A percentile compares a stretch with the other conserved stretches of the same genome.
phyloP scores from a whole-genome alignment of 92 coral and sea anemone species.

The Meandrina meandrites region DNA sequence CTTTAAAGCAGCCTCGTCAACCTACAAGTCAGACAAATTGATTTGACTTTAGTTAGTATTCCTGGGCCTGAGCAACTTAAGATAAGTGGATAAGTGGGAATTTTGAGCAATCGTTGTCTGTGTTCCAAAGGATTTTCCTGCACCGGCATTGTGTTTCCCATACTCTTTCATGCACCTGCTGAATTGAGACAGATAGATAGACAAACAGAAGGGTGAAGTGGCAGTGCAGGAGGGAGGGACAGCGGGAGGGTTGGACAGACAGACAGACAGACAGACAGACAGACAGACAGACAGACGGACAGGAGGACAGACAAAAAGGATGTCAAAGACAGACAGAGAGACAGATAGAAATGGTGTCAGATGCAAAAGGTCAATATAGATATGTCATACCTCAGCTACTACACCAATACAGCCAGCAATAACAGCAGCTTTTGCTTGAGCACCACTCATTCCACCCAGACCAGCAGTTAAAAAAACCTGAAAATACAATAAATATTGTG shows the following conservation, averaged over 20 bases:
- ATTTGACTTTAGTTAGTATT: neutral
- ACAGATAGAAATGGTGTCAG: neutral
- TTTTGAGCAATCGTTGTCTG: too few relatives aligned
- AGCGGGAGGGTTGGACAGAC: neutral
- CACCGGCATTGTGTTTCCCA: too few relatives aligned
- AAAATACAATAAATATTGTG: neutral
- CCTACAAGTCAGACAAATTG: slow-evolving; percentile 35
- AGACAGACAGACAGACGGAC: neutral
- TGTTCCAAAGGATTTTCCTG: too few relatives aligned
- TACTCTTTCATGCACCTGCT: too few relatives aligned
- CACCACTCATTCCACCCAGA: slow-evolving; percentile 99
- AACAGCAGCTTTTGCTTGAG: slow-evolving; percentile 97
- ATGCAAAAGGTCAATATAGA: neutral
- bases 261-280: neutral
- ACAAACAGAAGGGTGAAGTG: too few relatives aligned
- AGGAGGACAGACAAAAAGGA: neutral
- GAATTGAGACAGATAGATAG: too few relatives aligned
- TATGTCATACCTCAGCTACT: slow-evolving; percentile 80
- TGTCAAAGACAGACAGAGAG: neutral
- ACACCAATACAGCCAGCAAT: slow-evolving; percentile 92
- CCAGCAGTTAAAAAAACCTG: slow-evolving; percentile 94
- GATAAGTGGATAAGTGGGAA: too few relatives aligned
- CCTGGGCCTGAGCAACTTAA: neutral
- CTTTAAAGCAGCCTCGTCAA: slow-evolving; percentile 78
- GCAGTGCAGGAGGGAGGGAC: neutral